Evolutionary conservation across 2,888 invertebrate species (phyloP), one percentile per base, ranked within the genome.

Genomic region (Mamestra brassicae): DNA sequence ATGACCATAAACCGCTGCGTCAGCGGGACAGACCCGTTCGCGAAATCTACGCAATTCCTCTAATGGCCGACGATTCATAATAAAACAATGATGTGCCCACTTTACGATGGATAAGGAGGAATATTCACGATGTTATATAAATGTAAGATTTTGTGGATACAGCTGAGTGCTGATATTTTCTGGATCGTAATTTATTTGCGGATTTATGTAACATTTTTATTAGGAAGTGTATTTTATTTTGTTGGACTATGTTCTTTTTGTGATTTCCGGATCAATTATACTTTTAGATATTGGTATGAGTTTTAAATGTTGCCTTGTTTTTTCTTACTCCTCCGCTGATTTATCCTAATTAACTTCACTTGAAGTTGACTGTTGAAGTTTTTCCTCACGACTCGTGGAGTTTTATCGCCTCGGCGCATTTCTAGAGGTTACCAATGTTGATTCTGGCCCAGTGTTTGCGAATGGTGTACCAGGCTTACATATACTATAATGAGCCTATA

Each of bases 61-160:
- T 89, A 91, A 91, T 90, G 88, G 89, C 85, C 85, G 85, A 88
- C 91, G 91, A 91, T 91, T 91, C 90, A 90, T 90, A 92, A 91
- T 92, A 91, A 92, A 92, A 91, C 92, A 91, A 91, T 91, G 89
- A 91, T 89, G 88, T 86, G 82, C 86, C 86, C 85, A 88, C 87
- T 90, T 88, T 86, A 89, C 87, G 88, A 88, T 85, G 86, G 84
- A 79, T 83, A 74, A 80, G 79, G 61, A 82, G 47, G 63, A 74
- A 73, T 88, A 86, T 88, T 86, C 85, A 83, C 83, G 76, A 81
- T 81, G 68, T 75, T 75, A 85, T 87, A 81, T 65, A 77, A 66
- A 83, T 80, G 83, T 78, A 74, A 78, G 76, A 71, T 81, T 85
- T 74, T 65, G 81, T 79, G 78, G 78, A 79, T 81, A 77, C 54